Evolutionary conservation across 2,113 vertebrate genomes (phyloP), one percentile per base, ranked within the genome.

Genomic region (Hemicordylus capensis): DNA sequence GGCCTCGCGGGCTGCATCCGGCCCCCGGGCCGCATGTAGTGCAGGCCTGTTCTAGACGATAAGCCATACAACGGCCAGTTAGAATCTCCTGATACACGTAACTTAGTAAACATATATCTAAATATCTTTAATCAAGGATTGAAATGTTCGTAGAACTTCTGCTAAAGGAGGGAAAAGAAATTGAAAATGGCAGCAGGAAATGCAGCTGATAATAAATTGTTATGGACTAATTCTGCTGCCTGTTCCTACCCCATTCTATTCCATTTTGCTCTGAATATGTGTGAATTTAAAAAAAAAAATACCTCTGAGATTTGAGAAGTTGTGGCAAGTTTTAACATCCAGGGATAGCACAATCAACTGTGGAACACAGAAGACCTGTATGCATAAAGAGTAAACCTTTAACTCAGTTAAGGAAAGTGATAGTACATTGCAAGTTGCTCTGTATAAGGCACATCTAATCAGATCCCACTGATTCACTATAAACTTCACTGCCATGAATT

Each of bases 1-100:
- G n/a, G n/a, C n/a, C n/a, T n/a, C n/a, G n/a, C n/a, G n/a, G n/a
- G n/a, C n/a, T n/a, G n/a, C n/a, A n/a, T n/a, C n/a, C n/a, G n/a
- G n/a, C n/a, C n/a, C n/a, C n/a, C n/a, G n/a, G n/a, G n/a, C n/a
- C n/a, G n/a, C n/a, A n/a, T n/a, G n/a, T n/a, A n/a, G n/a, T n/a
- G n/a, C n/a, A n/a, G n/a, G n/a, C n/a, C n/a, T n/a, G n/a, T 78
- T 80, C 42, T 80, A 64, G 77, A 80, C 48, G 56, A 58, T 20
- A 66, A 48, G 59, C 37, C 42, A 66, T 61, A 61, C 58, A 61
- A 44, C 37, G 44, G 44, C 58, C 56, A n/a, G n/a, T 39, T 61
- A 58, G 39, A 79, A 61, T 37, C 76, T 44, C 4, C 59, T 10
- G 34, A 59, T 58, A n/a, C 37, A 59, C 22, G 10, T 54, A 54